Percentiles rank a stretch among this genome's conserved stretches.
Conservation (phyloP, 1,140 invertebrate genomes). For the Lucilia cuprina region DNA sequence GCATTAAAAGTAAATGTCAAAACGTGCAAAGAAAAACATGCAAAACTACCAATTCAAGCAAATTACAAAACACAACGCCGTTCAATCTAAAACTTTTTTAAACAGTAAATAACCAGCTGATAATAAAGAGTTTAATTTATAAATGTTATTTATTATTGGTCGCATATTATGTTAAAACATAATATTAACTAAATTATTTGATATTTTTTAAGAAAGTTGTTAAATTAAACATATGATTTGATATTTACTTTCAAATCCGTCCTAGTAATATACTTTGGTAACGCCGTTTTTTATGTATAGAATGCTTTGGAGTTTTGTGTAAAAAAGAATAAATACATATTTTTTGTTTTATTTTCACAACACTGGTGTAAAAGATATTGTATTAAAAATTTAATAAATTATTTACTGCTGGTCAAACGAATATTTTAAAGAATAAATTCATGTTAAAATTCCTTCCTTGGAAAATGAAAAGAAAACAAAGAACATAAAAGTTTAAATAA, state of each 20-base stretch:
- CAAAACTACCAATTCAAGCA: neutral
- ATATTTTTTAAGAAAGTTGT: no score
- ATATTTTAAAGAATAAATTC: neutral
- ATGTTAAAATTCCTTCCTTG: neutral
- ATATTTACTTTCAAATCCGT: no score
- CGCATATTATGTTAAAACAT: neutral
- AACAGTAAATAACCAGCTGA: neutral
- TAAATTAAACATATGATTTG: no score
- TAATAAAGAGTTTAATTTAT: neutral
- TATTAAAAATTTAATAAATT: neutral
- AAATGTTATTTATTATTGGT: neutral
- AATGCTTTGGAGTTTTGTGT: neutral
- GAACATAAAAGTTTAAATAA: neutral
- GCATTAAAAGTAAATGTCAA: neutral
- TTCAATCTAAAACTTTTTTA: neutral
- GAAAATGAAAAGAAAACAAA: neutral
- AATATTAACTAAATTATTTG: no score
- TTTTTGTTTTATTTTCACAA: constrained; percentile 18
- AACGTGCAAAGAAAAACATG: neutral
- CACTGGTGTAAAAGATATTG: neutral
- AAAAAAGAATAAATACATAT: constrained; percentile 16
- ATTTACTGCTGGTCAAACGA: neutral
- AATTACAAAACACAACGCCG: neutral
- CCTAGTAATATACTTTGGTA: neutral
- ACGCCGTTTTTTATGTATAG: neutral